phyloP scores from a whole-genome alignment of 2,113 vertebrate genomes.

The Urocolius indicus region DNA sequence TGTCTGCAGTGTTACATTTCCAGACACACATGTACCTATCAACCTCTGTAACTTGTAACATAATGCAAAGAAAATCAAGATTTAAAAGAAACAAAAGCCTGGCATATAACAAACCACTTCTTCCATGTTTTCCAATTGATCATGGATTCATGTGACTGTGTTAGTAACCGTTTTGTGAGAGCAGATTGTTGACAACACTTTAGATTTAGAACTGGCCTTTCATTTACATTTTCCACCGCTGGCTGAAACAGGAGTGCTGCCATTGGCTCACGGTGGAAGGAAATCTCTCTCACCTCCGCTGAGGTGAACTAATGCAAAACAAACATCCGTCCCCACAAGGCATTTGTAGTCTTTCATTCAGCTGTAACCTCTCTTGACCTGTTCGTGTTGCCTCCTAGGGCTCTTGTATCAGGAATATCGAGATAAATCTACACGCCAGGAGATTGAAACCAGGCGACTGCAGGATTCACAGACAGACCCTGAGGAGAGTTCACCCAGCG shows the following conservation, averaged over 20 bases:
- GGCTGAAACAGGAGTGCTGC: background rate
- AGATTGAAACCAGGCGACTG: constrained; percentile 91
- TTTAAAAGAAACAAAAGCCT: background rate
- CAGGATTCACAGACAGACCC: constrained; percentile 79
- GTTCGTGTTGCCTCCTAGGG: constrained; percentile 71
- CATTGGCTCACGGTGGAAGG: background rate
- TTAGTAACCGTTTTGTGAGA: background rate
- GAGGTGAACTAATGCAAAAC: background rate
- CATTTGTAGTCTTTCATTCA: background rate
- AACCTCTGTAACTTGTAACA: background rate
- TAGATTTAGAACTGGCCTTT: constrained; percentile 23
- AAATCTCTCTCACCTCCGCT: background rate
- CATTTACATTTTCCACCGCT: constrained; percentile 8
- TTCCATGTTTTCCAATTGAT: background rate
- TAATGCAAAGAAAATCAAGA: background rate
- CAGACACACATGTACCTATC: background rate
- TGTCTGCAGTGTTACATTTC: background rate
- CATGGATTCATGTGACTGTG: background rate
- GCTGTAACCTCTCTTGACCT: background rate
- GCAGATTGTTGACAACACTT: constrained; percentile 11
- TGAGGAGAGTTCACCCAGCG: constrained; percentile 9
- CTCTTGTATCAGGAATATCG: constrained; percentile 97
- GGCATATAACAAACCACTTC: accelerated
- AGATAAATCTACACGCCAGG: constrained; percentile 91
- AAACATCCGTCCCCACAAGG: background rate